phyloP scores from a whole-genome alignment of 30 jellyfish, hydroid and myxozoan genomes.

The Cassiopea andromeda region DNA sequence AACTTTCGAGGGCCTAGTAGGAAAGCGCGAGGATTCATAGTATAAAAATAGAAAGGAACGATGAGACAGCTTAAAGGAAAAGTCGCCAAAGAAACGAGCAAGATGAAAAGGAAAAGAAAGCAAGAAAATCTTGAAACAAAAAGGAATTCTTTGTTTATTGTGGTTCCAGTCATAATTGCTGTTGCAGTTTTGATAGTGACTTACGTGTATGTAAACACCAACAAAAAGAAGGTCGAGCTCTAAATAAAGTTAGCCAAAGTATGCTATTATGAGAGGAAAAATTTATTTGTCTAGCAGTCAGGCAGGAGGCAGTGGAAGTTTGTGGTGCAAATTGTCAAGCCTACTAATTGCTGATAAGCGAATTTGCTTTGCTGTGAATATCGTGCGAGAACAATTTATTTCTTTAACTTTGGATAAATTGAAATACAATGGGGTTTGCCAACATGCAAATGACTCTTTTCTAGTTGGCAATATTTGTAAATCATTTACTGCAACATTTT shows the following conservation, averaged over 20 bases:
- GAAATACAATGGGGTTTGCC: too few species aligned
- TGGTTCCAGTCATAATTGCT: constrained; percentile 83
- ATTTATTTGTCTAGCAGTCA: not conserved
- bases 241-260: not conserved
- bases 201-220: constrained; percentile 87
- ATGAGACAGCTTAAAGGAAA: constrained; percentile 99
- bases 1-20: not conserved
- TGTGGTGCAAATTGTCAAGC: too few species aligned
- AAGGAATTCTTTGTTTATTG: constrained; percentile 69
- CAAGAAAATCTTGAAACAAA: constrained; percentile 81
- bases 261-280: not conserved
- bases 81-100: constrained; percentile 90
- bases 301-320: too few species aligned
- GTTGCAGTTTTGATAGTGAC: constrained; percentile 69
- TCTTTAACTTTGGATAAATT: too few species aligned
- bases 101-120: constrained; percentile 89
- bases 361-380: too few species aligned
- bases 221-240: constrained; percentile 56
- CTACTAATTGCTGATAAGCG: too few species aligned
- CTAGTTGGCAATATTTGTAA: too few species aligned
- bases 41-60: not conserved
- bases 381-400: too few species aligned
- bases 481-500: too few species aligned
- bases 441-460: too few species aligned
- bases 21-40: not conserved